These are phyloP conservation scores for Rattus norvegicus DNA, from an alignment of 2,113 vertebrate genomes.

Conservation along the genomic window DNA sequence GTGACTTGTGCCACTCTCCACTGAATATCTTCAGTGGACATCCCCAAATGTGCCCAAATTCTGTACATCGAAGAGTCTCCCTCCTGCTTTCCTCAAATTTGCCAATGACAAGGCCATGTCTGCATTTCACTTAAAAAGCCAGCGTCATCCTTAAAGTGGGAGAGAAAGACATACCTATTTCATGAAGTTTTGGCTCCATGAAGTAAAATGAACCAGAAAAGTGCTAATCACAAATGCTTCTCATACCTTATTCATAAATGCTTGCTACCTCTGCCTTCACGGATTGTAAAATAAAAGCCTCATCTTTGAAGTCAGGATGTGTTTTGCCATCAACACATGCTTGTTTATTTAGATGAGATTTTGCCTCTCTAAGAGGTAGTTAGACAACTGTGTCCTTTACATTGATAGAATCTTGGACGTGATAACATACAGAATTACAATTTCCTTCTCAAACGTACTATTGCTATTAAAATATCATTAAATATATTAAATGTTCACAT, in stretches of 20 bases:
- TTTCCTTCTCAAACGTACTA: neutral
- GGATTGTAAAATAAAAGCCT: neutral
- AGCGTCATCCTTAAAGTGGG: neutral
- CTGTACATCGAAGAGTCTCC: neutral
- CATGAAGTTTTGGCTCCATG: neutral
- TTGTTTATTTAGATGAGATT: neutral
- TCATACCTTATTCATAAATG: neutral
- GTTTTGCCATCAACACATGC: neutral
- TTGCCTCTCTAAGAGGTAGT: neutral
- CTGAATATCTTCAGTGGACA: neutral
- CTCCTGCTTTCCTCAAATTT: neutral
- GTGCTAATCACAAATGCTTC: neutral
- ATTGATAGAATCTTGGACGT: neutral
- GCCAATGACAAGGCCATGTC: neutral
- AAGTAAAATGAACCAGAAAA: conserved; percentile 22
- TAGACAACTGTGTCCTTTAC: neutral
- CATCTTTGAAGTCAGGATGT: neutral
- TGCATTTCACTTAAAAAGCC: neutral
- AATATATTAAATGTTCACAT: neutral
- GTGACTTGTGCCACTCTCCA: neutral
- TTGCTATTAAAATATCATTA: neutral
- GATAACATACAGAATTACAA: neutral
- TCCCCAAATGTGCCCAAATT: neutral
- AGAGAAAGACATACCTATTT: neutral
- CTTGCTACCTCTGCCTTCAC: neutral